phyloP scores from a whole-genome alignment of 2,113 vertebrate species.

The Pygoscelis antarcticus region DNA sequence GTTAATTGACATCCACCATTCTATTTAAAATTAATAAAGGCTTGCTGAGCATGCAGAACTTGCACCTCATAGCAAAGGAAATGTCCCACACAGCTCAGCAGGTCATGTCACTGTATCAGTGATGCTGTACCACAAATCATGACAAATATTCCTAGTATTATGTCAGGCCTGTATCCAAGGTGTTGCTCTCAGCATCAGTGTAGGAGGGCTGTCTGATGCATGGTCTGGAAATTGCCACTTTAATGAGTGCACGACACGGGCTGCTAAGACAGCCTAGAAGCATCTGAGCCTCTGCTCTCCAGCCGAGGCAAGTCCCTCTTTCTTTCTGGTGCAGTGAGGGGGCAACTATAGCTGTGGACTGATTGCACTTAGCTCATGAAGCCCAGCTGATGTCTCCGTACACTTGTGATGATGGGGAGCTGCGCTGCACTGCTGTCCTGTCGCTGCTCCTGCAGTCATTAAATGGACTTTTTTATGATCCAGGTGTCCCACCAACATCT shows the following conservation, averaged over 20 bases:
- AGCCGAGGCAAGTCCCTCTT: accelerated
- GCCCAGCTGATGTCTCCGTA: not conserved
- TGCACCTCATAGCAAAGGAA: not conserved
- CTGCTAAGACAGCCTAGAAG: not conserved
- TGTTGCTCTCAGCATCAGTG: not conserved
- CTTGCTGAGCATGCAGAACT: not conserved
- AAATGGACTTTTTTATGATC: not conserved
- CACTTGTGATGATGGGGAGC: not conserved
- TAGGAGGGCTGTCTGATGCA: not conserved
- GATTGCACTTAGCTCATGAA: accelerated
- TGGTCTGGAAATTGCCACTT: not conserved
- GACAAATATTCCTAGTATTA: not conserved
- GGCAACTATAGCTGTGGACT: not conserved
- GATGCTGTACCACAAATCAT: not conserved
- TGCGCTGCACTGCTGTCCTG: not conserved
- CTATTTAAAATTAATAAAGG: constrained; percentile 3
- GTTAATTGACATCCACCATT: not conserved
- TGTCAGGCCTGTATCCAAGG: not conserved
- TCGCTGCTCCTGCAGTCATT: not conserved
- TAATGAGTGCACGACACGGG: not conserved
- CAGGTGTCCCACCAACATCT: not conserved
- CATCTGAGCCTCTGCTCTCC: not conserved
- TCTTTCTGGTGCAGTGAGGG: not conserved
- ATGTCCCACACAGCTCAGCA: not conserved
- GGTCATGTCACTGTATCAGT: not conserved